Evolutionary conservation across 2,888 invertebrate genomes (phyloP).

Genomic region (Cylindroiulus punctatus): DNA sequence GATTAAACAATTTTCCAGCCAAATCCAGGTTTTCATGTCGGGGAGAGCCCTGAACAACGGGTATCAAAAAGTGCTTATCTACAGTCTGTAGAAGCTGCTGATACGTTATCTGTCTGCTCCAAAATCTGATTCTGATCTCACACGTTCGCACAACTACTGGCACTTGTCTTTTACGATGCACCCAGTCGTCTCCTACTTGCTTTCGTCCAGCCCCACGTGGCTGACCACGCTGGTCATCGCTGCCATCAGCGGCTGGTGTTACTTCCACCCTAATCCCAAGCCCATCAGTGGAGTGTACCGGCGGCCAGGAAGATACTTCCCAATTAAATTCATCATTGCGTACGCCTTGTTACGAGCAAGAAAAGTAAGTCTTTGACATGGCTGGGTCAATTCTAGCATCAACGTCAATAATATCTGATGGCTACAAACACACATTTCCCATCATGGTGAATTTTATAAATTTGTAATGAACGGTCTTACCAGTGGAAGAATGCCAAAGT

Average conservation of each 20-base stretch:
- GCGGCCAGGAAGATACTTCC: constrained; percentile 74
- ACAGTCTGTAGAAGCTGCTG: too few species aligned
- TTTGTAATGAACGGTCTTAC: too few species aligned
- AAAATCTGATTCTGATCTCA: not conserved
- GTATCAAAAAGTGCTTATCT: too few species aligned
- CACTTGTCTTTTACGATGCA: not conserved
- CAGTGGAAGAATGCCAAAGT: constrained; percentile 12
- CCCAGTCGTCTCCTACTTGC: not conserved
- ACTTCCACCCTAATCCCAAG: not conserved
- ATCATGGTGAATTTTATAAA: too few species aligned
- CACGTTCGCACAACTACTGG: not conserved
- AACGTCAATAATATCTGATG: too few species aligned
- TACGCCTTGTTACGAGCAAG: constrained; percentile 70
- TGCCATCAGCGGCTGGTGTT: not conserved
- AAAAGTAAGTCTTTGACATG: constrained; percentile 71
- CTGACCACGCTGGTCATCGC: not conserved
- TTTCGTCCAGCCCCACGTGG: not conserved
- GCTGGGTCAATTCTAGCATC: too few species aligned
- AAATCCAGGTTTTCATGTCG: too few species aligned
- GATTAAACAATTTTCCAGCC: too few species aligned
- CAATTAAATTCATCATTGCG: constrained; percentile 72
- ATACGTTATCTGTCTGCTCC: not conserved
- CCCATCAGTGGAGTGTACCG: constrained; percentile 72
- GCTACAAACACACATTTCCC: too few species aligned
- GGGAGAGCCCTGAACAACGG: too few species aligned